A percentile compares a stretch with the other conserved stretches of the same genome.
These are phyloP conservation scores for Grammomys surdaster DNA, from an alignment of 2,113 vertebrate species.

Conservation along the genomic window DNA sequence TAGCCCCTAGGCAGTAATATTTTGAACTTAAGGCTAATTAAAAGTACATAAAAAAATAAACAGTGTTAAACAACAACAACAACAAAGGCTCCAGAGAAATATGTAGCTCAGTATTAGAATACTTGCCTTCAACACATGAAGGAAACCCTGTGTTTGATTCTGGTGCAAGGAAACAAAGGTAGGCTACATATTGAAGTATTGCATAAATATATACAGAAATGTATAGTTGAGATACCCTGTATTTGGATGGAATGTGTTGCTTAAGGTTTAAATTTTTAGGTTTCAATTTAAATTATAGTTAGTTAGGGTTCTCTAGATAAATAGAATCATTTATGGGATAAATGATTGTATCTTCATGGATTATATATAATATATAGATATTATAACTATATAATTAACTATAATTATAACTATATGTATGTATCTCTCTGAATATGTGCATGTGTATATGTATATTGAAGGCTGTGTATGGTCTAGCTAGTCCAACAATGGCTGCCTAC, in stretches of 20 bases:
- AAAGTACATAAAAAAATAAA: not conserved
- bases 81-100: not conserved
- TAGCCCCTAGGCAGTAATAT: not conserved
- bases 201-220: conserved; percentile 22
- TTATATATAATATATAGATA: not conserved
- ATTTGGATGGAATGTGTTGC: conserved; percentile 26
- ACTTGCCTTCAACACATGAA: not conserved
- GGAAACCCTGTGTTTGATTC: not conserved
- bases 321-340: not conserved
- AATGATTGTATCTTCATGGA: not conserved
- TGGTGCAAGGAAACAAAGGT: not conserved
- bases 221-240: conserved; percentile 40
- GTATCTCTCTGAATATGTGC: too few species aligned
- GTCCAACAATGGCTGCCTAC: not conserved
- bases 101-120: not conserved
- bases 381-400: not conserved
- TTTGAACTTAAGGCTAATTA: not conserved
- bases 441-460: not conserved
- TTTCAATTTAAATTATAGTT: conserved; percentile 57
- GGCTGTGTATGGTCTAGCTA: not conserved
- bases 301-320: not conserved
- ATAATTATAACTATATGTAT: too few species aligned
- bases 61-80: not conserved
- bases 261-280: conserved; percentile 43
- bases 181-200: not conserved